A percentile compares a stretch with the other conserved stretches of the same genome.
These are phyloP conservation scores for Lepidochrysops patricia DNA, from an alignment of 2,888 invertebrate species.

Conservation along the genomic window DNA sequence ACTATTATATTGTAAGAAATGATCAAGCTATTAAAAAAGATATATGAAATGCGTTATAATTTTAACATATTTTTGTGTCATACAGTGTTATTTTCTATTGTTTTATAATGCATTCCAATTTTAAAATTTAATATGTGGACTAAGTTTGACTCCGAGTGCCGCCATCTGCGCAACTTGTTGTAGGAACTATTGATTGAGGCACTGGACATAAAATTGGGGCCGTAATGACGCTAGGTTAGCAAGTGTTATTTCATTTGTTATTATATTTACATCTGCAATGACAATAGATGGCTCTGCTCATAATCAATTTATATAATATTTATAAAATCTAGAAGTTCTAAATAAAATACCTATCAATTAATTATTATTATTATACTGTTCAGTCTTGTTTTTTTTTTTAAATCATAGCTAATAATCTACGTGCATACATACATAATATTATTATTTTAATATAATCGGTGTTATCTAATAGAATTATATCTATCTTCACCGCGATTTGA, in stretches of 20 bases:
- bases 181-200: constrained; percentile 14
- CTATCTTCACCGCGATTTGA: no score
- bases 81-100: background rate
- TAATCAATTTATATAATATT: constrained; percentile 10
- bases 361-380: no score
- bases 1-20: constrained; percentile 17
- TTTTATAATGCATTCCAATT: background rate
- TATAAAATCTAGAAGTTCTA: no score
- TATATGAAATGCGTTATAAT: background rate
- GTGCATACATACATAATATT: no score
- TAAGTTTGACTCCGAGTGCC: constrained; percentile 35
- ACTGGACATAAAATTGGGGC: background rate
- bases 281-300: constrained; percentile 48
- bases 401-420: no score
- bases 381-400: no score
- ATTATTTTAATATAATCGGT: no score
- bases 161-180: constrained; percentile 42
- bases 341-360: no score
- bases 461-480: no score
- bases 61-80: background rate
- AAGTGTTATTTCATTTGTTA: constrained; percentile 13
- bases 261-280: constrained; percentile 26
- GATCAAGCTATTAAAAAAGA: background rate
- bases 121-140: constrained; percentile 7
- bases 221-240: background rate